Evolutionary conservation across 2,113 vertebrate genomes (phyloP).

Genomic region (Nanorana parkeri): DNA sequence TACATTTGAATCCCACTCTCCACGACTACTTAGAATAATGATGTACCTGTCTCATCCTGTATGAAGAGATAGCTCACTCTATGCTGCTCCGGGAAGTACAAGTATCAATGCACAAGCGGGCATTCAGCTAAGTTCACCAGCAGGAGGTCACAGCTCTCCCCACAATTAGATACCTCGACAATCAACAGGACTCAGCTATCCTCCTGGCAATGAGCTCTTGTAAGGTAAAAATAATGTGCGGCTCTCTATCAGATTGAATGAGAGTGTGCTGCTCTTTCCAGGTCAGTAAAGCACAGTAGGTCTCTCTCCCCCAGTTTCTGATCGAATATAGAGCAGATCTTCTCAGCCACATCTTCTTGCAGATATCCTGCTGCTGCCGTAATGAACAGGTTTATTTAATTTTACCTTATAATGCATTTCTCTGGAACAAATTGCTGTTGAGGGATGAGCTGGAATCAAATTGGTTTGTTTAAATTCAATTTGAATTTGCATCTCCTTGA

Average conservation of each 20-base stretch:
- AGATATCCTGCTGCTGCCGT: conserved; percentile 53
- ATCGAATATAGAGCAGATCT: conserved; percentile 46
- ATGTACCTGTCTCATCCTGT: conserved; percentile 33
- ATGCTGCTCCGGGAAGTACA: conserved; percentile 31
- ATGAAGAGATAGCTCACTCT: conserved; percentile 27
- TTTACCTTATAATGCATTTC: conserved; percentile 60
- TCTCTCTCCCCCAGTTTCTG: conserved; percentile 55
- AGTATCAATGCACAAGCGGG: conserved; percentile 45
- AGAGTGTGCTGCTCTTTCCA: conserved; percentile 62
- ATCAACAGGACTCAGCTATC: background rate
- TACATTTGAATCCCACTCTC: conserved; percentile 27
- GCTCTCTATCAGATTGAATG: conserved; percentile 59
- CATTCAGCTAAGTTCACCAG: conserved; percentile 59
- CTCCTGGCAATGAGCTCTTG: conserved; percentile 32
- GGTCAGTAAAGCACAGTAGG: conserved; percentile 60
- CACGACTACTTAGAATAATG: background rate
- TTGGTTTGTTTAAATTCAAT: conserved; percentile 54
- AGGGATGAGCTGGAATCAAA: conserved; percentile 43
- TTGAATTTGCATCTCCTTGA: conserved; percentile 50
- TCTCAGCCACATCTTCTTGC: conserved; percentile 28
- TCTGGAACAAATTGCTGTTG: conserved; percentile 54
- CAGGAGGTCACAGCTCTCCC: conserved; percentile 40
- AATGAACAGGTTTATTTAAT: conserved; percentile 57
- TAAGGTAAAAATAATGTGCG: conserved; percentile 44
- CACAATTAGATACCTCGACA: conserved; percentile 48